Evolutionary conservation across 2,888 invertebrate species (phyloP).

Genomic region (Sarcophaga subvicina): DNA sequence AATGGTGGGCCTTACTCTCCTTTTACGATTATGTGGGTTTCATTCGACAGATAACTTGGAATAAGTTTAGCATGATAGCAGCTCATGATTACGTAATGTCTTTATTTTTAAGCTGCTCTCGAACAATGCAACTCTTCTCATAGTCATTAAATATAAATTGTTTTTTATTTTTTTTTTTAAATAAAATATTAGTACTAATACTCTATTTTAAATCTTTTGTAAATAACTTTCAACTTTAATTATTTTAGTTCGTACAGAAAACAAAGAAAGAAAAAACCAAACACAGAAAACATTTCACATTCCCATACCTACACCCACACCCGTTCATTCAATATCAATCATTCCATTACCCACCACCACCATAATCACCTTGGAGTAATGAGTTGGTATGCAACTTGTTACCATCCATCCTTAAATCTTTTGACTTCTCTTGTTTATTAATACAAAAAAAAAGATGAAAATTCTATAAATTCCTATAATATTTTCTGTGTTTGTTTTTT

Average conservation of each 20-base stretch:
- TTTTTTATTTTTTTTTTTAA: neutral
- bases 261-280: neutral
- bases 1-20: too few species aligned
- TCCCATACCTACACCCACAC: neutral
- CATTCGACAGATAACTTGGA: too few species aligned
- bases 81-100: too few species aligned
- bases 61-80: too few species aligned
- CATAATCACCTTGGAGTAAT: neutral
- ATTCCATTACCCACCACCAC: neutral
- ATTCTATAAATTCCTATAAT: slow-evolving; percentile 61
- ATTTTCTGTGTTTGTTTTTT: slow-evolving; percentile 79
- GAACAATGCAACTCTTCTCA: too few species aligned
- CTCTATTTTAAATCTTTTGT: neutral
- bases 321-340: neutral
- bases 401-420: neutral
- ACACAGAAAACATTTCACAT: neutral
- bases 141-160: too few species aligned
- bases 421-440: neutral
- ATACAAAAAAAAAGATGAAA: neutral
- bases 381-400: neutral
- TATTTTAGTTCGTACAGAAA: neutral
- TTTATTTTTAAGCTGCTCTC: too few species aligned
- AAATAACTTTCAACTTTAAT: neutral
- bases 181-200: neutral
- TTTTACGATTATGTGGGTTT: too few species aligned